Conservation (phyloP, 2,888 invertebrate species). For the Caenorhabditis becei region DNA sequence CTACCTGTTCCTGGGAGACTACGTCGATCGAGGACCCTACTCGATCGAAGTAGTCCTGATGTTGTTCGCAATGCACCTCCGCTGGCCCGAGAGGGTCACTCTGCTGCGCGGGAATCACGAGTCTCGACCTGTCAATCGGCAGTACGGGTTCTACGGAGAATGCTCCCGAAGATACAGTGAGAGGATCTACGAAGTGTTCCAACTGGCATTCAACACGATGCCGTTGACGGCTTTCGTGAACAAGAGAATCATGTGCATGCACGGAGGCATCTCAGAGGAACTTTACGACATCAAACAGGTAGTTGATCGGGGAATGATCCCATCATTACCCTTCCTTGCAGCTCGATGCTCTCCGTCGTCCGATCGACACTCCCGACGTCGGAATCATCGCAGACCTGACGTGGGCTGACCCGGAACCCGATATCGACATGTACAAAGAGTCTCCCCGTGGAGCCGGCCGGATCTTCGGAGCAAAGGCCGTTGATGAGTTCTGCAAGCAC, state of each 20-base stretch:
- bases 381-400: slow-evolving; percentile 84
- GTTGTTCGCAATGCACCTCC: slow-evolving; percentile 87
- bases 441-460: slow-evolving; percentile 71
- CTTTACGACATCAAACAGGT: slow-evolving; percentile 72
- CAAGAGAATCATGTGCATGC: slow-evolving; percentile 88
- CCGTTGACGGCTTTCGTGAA: slow-evolving; percentile 97
- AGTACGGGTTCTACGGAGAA: slow-evolving; percentile 78
- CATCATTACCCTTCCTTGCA: too few relatives aligned
- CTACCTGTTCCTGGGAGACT: slow-evolving; percentile 86
- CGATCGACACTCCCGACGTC: slow-evolving; percentile 85
- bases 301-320: too few relatives aligned
- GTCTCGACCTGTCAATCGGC: slow-evolving; percentile 87
- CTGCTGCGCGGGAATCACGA: slow-evolving; percentile 97
- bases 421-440: slow-evolving; percentile 69
- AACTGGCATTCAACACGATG: slow-evolving; percentile 90
- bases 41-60: slow-evolving; percentile 85
- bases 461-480: slow-evolving; percentile 75
- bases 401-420: slow-evolving; percentile 76
- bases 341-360: slow-evolving; percentile 84
- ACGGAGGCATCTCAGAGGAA: slow-evolving; percentile 85
- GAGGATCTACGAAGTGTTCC: slow-evolving; percentile 84
- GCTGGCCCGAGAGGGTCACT: slow-evolving; percentile 90
- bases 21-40: slow-evolving; percentile 96
- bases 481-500: slow-evolving; percentile 72
- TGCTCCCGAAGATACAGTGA: slow-evolving; percentile 93